Conservation (phyloP, 2,797 vertebrate genomes). For the Trachurus trachurus region DNA sequence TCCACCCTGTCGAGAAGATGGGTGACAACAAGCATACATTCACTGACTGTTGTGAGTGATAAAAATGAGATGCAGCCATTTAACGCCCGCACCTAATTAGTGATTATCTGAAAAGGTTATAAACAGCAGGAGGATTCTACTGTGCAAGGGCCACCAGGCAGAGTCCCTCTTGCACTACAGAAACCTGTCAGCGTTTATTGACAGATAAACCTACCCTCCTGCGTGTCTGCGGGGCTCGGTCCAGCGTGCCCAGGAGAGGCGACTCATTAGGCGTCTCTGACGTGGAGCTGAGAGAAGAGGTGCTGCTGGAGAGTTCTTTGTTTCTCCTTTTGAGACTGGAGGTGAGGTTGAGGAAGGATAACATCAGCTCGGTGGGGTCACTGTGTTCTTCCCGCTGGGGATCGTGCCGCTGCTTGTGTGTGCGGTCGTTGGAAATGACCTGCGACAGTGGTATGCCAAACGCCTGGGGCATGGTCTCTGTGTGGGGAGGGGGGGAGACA, state of each 20-base stretch:
- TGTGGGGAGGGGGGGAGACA: slow-evolving; percentile 38
- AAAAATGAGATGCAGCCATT: slow-evolving; percentile 4
- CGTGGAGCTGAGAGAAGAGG: slow-evolving; percentile 97
- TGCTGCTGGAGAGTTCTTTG: slow-evolving; percentile 98
- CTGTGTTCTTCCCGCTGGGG: slow-evolving; percentile 90
- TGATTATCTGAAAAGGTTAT: slow-evolving; percentile 34
- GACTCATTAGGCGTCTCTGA: slow-evolving; percentile 94
- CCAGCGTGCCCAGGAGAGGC: slow-evolving; percentile 88
- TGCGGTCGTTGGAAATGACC: slow-evolving; percentile 96
- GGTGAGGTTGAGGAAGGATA: slow-evolving; percentile 92
- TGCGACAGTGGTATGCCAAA: slow-evolving; percentile 96
- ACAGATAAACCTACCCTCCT: slow-evolving; percentile 89
- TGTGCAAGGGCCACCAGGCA: slow-evolving; percentile 26
- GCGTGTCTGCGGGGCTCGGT: slow-evolving; percentile 89
- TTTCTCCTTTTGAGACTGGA: slow-evolving; percentile 88
- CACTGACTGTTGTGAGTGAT: slow-evolving; percentile 23
- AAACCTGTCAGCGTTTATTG: background rate
- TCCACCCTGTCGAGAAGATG: slow-evolving; percentile 89
- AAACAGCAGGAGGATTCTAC: slow-evolving; percentile 21
- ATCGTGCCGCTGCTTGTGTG: slow-evolving; percentile 94
- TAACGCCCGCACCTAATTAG: background rate
- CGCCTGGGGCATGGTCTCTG: slow-evolving; percentile 93
- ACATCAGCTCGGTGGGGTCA: slow-evolving; percentile 91
- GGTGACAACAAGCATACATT: slow-evolving; percentile 34
- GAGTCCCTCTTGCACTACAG: slow-evolving; percentile 1